Percentiles rank a stretch among this genome's conserved stretches.
These are phyloP conservation scores for Melanotaenia nigrans DNA, from an alignment of 2,797 vertebrate genomes.

Conservation along the genomic window DNA sequence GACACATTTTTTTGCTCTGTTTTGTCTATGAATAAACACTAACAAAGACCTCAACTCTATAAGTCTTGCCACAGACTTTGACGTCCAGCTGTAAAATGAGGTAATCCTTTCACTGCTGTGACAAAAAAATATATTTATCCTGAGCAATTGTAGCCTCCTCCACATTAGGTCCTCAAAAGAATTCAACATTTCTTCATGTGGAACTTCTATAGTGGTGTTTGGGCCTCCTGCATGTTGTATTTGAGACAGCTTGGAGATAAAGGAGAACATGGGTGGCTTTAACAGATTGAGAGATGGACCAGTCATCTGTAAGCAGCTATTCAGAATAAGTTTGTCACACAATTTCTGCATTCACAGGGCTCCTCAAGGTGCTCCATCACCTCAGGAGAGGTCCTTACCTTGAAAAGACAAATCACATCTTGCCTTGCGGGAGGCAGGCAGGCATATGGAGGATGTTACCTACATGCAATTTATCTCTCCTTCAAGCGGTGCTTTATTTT, in stretches of 20 bases:
- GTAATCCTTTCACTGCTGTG: too few relatives aligned
- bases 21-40: neutral
- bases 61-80: constrained; percentile 60
- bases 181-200: constrained; percentile 20
- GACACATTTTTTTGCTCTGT: constrained; percentile 9
- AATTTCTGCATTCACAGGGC: constrained; percentile 38
- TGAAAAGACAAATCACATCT: constrained; percentile 62
- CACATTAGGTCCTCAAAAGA: constrained; percentile 26
- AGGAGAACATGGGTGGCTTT: constrained; percentile 9
- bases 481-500: constrained; percentile 21
- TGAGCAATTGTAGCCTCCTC: constrained; percentile 24
- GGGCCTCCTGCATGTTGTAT: constrained; percentile 40
- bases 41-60: neutral
- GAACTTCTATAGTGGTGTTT: constrained; percentile 15
- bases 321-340: constrained; percentile 43
- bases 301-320: constrained; percentile 39
- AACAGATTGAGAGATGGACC: constrained; percentile 45
- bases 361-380: constrained; percentile 53
- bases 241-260: constrained; percentile 26
- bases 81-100: constrained; percentile 1
- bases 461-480: constrained; percentile 33
- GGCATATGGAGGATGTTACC: constrained; percentile 36
- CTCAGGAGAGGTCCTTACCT: constrained; percentile 37
- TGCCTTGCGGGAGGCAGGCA: constrained; percentile 36
- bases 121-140: neutral